Evolutionary conservation across 64 coral and sea anemone genomes (phyloP), one percentile per base, ranked within the genome.

Genomic region (Dendrophyllia cribrosa): DNA sequence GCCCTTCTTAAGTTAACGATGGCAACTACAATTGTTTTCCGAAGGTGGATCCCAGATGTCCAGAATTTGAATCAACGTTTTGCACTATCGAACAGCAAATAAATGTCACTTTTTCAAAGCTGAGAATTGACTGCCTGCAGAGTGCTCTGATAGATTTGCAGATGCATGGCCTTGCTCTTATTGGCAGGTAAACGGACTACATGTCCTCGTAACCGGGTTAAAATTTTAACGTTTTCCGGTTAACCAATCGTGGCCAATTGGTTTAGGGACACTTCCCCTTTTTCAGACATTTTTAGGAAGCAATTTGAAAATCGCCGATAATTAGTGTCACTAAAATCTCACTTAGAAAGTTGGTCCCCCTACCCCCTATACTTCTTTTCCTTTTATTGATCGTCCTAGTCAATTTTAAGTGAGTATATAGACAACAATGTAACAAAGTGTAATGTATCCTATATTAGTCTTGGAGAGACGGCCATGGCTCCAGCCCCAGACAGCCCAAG

Each of bases 31-130:
- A 34, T 34, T 17, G 49, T 89, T 58, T 61, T 94, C 60, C 46
- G 21, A 25, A 94, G 95, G 95, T 94, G 10, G 88, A 97, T 70
- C 95, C 95, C 20, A 61, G 52, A 66, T 97, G 92, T 58, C 95
- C 95, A 56, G 88, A 94, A 50, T 97, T 94, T 70, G 91, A 97
- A 88, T 94, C 95, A 43, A 83, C 92, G 1, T 87, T 88, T 66
- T 82, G 92, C 48, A 80, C 88, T 3, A 61, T 97, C 43, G 80
- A 94, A 20, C 92, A 94, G 59, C 73, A 92, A 59, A 77, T 92
- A 26, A 94, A 84, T 7, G 76, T 97, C n/a, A 69, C 70, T 1
- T 91, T 97, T 58, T 59, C 86, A 20, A 93, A 83, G 59, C 51
- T 97, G 67, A 94, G 82, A 58, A 83, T 97, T 46, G 79, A 87